Evolutionary conservation across 2,113 vertebrate species (phyloP).

Genomic region (Rallus limicola): DNA sequence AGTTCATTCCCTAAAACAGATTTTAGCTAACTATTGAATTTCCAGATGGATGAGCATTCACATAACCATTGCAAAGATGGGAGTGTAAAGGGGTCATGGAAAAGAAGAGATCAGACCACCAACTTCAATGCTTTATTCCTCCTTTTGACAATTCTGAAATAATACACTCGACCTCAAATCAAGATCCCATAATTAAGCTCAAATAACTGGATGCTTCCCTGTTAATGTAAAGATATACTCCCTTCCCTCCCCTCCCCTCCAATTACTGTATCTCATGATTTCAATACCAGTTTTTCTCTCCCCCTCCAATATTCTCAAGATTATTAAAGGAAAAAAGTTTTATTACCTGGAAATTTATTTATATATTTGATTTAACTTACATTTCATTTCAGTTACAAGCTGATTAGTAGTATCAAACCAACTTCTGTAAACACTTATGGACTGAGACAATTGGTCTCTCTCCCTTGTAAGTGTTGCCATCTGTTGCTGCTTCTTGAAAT

Average conservation of each 20-base stretch:
- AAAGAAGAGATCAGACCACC: not conserved
- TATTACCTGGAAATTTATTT: not conserved
- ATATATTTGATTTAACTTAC: slow-evolving; percentile 72
- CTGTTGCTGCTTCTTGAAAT: slow-evolving; percentile 83
- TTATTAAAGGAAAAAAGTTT: not conserved
- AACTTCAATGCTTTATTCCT: not conserved
- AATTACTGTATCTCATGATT: not conserved
- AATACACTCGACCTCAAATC: not conserved
- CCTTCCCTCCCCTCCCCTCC: not conserved
- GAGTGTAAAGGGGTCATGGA: not conserved
- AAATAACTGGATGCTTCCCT: not conserved
- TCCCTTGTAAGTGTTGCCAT: slow-evolving; percentile 83
- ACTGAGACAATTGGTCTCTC: slow-evolving; percentile 78
- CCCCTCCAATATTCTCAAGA: not conserved
- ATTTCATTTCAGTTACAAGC: slow-evolving; percentile 73
- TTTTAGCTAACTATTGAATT: not conserved
- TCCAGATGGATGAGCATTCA: not conserved
- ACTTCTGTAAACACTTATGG: slow-evolving; percentile 69
- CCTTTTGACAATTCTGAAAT: not conserved
- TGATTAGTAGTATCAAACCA: slow-evolving; percentile 69
- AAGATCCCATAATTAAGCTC: not conserved
- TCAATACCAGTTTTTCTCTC: not conserved
- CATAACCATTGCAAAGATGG: not conserved
- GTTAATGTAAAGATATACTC: not conserved
- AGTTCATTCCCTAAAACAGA: not conserved